phyloP scores from a whole-genome alignment of 2,797 vertebrate species.

The Adelosebastes latens region DNA sequence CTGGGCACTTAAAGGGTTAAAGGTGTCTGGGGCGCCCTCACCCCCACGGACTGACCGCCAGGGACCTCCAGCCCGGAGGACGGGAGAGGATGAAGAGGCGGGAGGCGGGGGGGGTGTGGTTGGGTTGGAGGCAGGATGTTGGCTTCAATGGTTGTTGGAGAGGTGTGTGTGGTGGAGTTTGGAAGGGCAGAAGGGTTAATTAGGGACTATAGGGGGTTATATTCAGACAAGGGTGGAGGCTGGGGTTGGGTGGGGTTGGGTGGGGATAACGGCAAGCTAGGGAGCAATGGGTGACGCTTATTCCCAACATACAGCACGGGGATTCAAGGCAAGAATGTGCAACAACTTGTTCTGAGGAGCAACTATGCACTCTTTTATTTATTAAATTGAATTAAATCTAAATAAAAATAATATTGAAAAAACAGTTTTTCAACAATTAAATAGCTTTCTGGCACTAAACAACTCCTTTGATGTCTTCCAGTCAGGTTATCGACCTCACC shows the following conservation, averaged over 20 bases:
- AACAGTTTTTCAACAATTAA: too few species aligned
- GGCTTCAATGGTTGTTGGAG: conserved; percentile 38
- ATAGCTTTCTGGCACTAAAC: too few species aligned
- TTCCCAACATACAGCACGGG: conserved; percentile 49
- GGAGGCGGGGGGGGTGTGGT: background rate
- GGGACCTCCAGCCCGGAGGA: conserved; percentile 50
- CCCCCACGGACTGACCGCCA: conserved; percentile 67
- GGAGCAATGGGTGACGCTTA: conserved; percentile 2
- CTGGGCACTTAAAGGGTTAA: conserved; percentile 85
- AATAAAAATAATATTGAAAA: too few species aligned
- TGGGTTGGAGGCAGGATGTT: conserved; percentile 21
- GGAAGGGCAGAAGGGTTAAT: background rate
- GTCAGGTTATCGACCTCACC: too few species aligned
- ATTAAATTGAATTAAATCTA: background rate
- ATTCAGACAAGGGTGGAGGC: background rate
- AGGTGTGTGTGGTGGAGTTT: conserved; percentile 34
- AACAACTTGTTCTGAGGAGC: background rate
- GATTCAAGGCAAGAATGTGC: background rate
- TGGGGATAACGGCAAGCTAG: background rate
- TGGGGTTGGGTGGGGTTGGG: background rate
- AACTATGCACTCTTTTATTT: background rate
- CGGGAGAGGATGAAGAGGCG: background rate
- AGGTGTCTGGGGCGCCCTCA: conserved; percentile 83
- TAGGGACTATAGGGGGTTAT: background rate
- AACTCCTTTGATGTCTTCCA: too few species aligned